Base-by-base conservation (phyloP, 2,113 vertebrate species). In the Laticauda colubrina region DNA sequence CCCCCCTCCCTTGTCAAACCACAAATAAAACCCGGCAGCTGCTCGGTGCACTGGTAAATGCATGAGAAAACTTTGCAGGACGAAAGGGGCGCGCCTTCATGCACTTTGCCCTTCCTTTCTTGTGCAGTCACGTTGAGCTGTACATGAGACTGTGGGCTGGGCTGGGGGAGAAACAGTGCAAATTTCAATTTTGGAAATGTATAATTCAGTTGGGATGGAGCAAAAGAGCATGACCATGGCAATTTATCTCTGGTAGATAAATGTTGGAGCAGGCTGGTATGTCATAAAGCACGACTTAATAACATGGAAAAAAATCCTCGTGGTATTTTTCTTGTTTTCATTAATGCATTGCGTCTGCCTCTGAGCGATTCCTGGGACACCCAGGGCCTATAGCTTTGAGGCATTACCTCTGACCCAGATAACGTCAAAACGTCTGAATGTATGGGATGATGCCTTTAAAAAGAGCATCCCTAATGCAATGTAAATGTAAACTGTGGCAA, bases 401-500 rank as follows among this genome's bases (percentile, higher is more conserved):
- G 97, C 75, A 87, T 97, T 97, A 95, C 97, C 96, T 97, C 95
- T 98, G 97, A 98, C 97, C 97, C 96, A 97, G 97, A 97, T 97
- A 97, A 97, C 97, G 97, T 97, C 97, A 97, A 97, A 97, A 97
- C 93, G 97, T 97, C 97, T 98, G 97, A 96, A 97, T 92, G 86
- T 11, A 95, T 96, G 93, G 92, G 94, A 96, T 96, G 96, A 93
- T 96, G 94, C 95, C 97, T 97, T 97, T 96, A 95, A 96, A 97
- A 97, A 97, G 96, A 97, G 92, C 94, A 97, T 97, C 97, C 97
- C 96, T 98, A 98, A 98, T 98, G 97, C 96, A 97, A 97, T 98
- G 97, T 96, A 97, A 98, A 98, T 98, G 97, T 96, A 97, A 97
- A 96, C 90, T 96, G 96, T 95, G 96, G 97, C 97, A 81, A 96